phyloP scores from a whole-genome alignment of 2,113 vertebrate genomes.

The Halichoerus grypus region DNA sequence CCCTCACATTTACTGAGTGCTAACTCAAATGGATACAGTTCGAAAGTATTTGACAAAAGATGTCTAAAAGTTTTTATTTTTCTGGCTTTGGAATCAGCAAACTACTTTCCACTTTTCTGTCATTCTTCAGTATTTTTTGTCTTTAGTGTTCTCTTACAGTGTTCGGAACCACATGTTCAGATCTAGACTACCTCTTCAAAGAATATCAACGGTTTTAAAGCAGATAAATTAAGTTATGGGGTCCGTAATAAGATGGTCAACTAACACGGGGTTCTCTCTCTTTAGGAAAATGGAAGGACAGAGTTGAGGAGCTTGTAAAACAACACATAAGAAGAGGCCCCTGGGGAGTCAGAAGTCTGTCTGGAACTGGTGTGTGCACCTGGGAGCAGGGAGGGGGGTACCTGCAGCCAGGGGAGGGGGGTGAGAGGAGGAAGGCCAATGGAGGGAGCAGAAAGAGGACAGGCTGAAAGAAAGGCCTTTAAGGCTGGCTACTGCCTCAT shows the following conservation, averaged over 20 bases:
- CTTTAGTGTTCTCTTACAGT: not conserved
- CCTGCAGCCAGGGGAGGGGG: not conserved
- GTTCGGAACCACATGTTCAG: not conserved
- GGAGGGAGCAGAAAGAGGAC: too few species aligned
- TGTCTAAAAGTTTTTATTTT: not conserved
- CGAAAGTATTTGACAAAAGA: not conserved
- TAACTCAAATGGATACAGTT: not conserved
- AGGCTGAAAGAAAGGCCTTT: not conserved
- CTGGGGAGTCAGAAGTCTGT: not conserved
- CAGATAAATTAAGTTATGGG: not conserved
- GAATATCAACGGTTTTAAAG: not conserved
- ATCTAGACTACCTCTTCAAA: not conserved
- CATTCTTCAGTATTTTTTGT: not conserved
- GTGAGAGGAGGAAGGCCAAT: not conserved
- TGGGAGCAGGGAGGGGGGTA: rapidly evolving
- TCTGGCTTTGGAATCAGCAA: not conserved
- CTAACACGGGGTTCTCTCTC: not conserved
- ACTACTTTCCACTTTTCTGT: not conserved
- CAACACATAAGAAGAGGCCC: not conserved
- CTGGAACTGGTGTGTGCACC: not conserved
- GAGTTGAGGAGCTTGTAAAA: constrained; percentile 8
- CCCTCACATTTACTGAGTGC: not conserved
- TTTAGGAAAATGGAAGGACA: not conserved
- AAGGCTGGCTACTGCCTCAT: rapidly evolving
- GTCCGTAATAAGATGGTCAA: not conserved